Base-by-base conservation (phyloP, 2,797 vertebrate genomes). In the Hyperoplus immaculatus region DNA sequence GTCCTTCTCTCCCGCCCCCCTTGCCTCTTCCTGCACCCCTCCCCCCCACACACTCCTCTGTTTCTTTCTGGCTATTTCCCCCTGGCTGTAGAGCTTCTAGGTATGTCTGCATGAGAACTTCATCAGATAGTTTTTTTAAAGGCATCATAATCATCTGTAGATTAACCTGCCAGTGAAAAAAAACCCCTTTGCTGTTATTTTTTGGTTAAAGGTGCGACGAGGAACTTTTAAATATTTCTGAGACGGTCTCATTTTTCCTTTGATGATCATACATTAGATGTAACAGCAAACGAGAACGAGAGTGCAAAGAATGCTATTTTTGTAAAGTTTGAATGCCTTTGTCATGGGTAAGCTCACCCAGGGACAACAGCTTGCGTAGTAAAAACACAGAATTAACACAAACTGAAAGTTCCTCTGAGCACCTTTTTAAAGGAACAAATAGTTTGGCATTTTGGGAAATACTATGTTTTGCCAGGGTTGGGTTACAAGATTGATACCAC, bases 81-180 rank as follows among this genome's bases (percentile, higher is more conserved):
- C 73, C 80, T 74, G 81, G 83, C 91, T 80, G 76, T 94, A 95
- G 94, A 95, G 80, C 90, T 95, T 72, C 87, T 95, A 85, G 94
- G 94, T 95, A 93, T 74, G 94, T 94, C 54, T 80, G 75, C 80
- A 67, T 69, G 8, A 57, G 14, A 78, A 42, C 60, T 49, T 77
- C 42, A 69, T 68, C 6, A 58, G 29, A 70, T 49, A 54, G 18
- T 72, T 74, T 65, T 71, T 65, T 51, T 49, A 72, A 53, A 69
- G 4, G 8, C 63, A 56, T 80, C 56, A 39, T 67, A 62, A 29
- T 78, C 85, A 78, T 68, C 69, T 29, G 75, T 15, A 50, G 0
- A 13, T 61, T 46, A 80, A 75, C n/a, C 77, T 90, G 77, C 68
- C 59, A 73, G 50, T 75, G 45, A 77, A 81, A 73, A 3, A 62